Evolutionary conservation across 2,113 vertebrate species (phyloP), one percentile per base, ranked within the genome.

Genomic region (Chascanopsetta lugubris): DNA sequence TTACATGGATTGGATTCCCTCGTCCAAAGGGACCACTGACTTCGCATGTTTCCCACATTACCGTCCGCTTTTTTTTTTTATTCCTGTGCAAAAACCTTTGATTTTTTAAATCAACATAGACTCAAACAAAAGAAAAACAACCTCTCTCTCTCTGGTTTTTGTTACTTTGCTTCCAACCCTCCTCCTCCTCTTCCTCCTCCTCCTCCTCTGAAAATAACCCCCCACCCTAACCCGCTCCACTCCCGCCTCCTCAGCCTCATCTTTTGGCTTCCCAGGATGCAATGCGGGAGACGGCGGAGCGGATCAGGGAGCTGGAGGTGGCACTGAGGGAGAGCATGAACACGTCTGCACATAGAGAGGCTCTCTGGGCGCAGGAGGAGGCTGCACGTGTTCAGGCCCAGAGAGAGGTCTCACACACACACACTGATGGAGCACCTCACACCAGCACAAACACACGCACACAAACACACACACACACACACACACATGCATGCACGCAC

Each of bases 291-390:
- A 92, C 88, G 6, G 77, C 85, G 3, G 84, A 90, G 63, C 70
- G 77, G 46, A 91, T 93, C 79, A 73, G 83, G 64, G 87, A 91
- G 79, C 48, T 93, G 90, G 91, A 92, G 84, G 71, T 42, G 70
- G 81, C 85, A 25, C 85, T 93, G 75, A 88, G 83, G 63, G 91
- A 93, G 36, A 92, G 88, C 83, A 89, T 90, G 88, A 88, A 85
- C 77, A 91, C 85, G 53, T 89, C 88, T 0, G 83, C 91, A 40
- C 91, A 88, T 61, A 90, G 89, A 70, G 90, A 93, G 79, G 56
- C 82, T 73, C 85, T 92, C 42, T 90, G 90, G 88, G 87, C 82
- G 0, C 89, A 92, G 77, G 89, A 93, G 72, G 89, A 91, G 73
- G 58, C 73, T 2, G 83, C 74, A 15, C 88, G 86, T 8, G 67